Conservation (phyloP, 2,797 vertebrate species). For the Rallus crepitans region DNA sequence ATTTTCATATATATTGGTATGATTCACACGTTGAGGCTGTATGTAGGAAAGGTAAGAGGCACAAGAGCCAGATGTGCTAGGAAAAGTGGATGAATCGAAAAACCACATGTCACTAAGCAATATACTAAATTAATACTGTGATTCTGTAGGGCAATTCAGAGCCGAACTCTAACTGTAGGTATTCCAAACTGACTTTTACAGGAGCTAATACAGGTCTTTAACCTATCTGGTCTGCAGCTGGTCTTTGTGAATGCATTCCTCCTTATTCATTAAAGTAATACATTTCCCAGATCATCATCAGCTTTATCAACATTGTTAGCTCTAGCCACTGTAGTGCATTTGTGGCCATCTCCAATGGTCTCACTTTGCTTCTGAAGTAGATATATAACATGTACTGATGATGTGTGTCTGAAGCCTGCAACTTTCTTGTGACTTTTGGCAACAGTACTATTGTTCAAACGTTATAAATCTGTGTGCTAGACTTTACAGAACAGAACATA, state of each 20-base stretch:
- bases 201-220: neutral
- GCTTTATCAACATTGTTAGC: neutral
- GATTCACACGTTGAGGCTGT: neutral
- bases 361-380: slow-evolving; percentile 29
- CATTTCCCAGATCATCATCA: slow-evolving; percentile 6
- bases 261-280: neutral
- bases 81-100: neutral
- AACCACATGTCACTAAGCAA: neutral
- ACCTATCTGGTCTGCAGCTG: neutral
- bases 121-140: neutral
- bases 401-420: slow-evolving; percentile 48
- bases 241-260: neutral
- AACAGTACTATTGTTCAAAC: slow-evolving; percentile 16
- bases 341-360: slow-evolving; percentile 11
- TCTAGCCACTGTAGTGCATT: neutral
- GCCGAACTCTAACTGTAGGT: neutral
- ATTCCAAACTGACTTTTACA: neutral
- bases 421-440: slow-evolving; percentile 62
- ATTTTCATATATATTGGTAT: neutral
- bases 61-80: neutral
- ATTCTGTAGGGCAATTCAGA: neutral
- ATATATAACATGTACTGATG: slow-evolving; percentile 2
- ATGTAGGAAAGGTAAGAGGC: neutral
- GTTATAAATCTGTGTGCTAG: slow-evolving; percentile 53
- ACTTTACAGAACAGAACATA: slow-evolving; percentile 34